phyloP scores from a whole-genome alignment of 2,888 invertebrate species.

The Rugalucina vietnamica region DNA sequence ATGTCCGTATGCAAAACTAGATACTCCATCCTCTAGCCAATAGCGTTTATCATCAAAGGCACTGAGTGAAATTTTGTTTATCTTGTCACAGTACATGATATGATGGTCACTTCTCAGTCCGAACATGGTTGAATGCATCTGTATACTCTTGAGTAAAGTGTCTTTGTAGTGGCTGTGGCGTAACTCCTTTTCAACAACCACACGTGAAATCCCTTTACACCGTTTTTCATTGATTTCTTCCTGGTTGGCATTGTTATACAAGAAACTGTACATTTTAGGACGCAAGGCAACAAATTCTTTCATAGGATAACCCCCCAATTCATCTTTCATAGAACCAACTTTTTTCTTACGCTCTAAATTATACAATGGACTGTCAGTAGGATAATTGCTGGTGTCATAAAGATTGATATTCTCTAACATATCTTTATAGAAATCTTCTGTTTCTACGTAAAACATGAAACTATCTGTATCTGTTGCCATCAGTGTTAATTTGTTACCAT shows the following conservation, averaged over 20 bases:
- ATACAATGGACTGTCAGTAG: slow-evolving; percentile 61
- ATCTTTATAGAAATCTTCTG: slow-evolving; percentile 53
- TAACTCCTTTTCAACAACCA: slow-evolving; percentile 5
- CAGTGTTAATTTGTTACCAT: slow-evolving; percentile 18
- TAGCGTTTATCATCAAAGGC: slow-evolving; percentile 25
- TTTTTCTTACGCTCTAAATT: slow-evolving; percentile 78
- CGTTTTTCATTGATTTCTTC: slow-evolving; percentile 26
- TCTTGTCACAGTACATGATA: slow-evolving; percentile 26
- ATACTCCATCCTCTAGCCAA: slow-evolving; percentile 18
- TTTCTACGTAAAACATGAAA: slow-evolving; percentile 32
- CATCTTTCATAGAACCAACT: slow-evolving; percentile 50
- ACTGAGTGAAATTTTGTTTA: slow-evolving; percentile 15
- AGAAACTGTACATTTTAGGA: slow-evolving; percentile 50
- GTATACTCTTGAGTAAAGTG: background rate
- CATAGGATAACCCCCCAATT: slow-evolving; percentile 53
- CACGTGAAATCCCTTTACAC: slow-evolving; percentile 16
- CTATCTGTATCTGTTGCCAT: slow-evolving; percentile 51
- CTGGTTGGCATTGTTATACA: slow-evolving; percentile 19
- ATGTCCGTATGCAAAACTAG: slow-evolving; percentile 14
- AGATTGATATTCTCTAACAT: slow-evolving; percentile 22
- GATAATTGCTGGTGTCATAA: slow-evolving; percentile 73
- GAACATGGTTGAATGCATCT: background rate
- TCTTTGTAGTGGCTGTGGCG: slow-evolving; percentile 24
- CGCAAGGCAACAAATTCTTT: slow-evolving; percentile 73
- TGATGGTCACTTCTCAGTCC: slow-evolving; percentile 22